Conservation (phyloP, 2,797 vertebrate genomes). For the Pseudotriccus pelzelni region DNA sequence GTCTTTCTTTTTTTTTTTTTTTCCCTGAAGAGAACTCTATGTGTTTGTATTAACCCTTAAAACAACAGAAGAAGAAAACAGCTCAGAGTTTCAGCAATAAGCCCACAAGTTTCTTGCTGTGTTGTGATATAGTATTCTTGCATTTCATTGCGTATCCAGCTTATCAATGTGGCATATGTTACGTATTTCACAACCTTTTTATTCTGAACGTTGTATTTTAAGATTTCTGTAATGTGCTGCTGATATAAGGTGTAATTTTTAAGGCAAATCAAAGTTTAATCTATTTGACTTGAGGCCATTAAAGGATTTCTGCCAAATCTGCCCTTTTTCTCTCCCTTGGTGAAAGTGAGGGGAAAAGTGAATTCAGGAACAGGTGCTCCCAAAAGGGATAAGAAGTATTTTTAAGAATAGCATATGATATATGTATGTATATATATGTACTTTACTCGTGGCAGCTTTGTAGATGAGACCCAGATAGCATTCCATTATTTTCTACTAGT, state of each 20-base stretch:
- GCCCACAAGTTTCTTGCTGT: background rate
- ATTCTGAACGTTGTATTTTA: background rate
- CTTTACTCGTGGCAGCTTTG: background rate
- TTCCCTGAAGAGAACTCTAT: accelerated
- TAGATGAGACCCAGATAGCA: background rate
- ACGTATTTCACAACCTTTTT: background rate
- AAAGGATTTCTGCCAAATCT: background rate
- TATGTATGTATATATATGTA: background rate
- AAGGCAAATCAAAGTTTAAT: background rate
- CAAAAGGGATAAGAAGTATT: background rate
- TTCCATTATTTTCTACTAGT: background rate
- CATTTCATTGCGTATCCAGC: background rate
- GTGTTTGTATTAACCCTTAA: background rate
- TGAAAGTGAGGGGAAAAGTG: background rate
- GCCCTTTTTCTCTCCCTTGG: background rate
- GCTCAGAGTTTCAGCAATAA: background rate
- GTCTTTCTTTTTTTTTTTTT: no score
- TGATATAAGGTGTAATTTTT: background rate
- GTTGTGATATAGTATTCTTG: background rate
- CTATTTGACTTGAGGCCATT: background rate
- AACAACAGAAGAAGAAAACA: background rate
- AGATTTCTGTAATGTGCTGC: background rate
- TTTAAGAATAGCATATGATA: background rate
- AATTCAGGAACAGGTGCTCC: slow-evolving; percentile 16
- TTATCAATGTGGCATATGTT: accelerated